A percentile compares a stretch with the other conserved stretches of the same genome.
phyloP scores from a whole-genome alignment of 2,888 invertebrate genomes.

The Cheilosia vernalis region DNA sequence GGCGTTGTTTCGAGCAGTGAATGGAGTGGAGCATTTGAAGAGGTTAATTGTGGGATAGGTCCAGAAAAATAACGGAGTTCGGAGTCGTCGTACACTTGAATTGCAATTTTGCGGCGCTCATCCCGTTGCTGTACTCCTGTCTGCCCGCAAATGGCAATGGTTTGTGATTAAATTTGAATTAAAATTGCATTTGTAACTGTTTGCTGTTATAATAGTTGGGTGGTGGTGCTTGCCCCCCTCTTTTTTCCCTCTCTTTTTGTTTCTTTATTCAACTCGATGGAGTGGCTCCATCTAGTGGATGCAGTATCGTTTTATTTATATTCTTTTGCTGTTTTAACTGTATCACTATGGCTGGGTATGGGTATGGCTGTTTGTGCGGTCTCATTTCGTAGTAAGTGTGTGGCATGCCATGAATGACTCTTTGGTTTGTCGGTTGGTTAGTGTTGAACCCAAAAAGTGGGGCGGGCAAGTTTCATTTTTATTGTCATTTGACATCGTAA shows the following conservation, averaged over 20 bases:
- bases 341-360: slow-evolving; percentile 30
- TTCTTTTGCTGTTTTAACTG: slow-evolving; percentile 22
- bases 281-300: slow-evolving; percentile 67
- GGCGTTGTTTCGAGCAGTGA: slow-evolving; percentile 38
- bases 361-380: slow-evolving; percentile 48
- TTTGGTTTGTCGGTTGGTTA: slow-evolving; percentile 56
- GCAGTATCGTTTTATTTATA: slow-evolving; percentile 15
- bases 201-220: slow-evolving; percentile 68
- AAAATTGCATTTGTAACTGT: slow-evolving; percentile 75
- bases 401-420: slow-evolving; percentile 70
- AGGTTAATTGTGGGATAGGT: slow-evolving; percentile 39
- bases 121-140: slow-evolving; percentile 6
- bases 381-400: slow-evolving; percentile 70
- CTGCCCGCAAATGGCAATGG: slow-evolving; percentile 28
- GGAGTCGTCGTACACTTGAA: slow-evolving; percentile 57
- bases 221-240: neutral
- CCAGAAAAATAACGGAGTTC: slow-evolving; percentile 58
- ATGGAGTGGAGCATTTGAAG: slow-evolving; percentile 17
- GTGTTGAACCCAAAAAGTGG: slow-evolving; percentile 8
- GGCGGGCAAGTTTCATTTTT: slow-evolving; percentile 30
- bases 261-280: slow-evolving; percentile 1
- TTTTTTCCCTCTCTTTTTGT: neutral
- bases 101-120: slow-evolving; percentile 65
- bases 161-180: slow-evolving; percentile 74
- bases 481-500: slow-evolving; percentile 57